Evolutionary conservation across 1,140 invertebrate genomes (phyloP).

Genomic region (Contarinia nasturtii): DNA sequence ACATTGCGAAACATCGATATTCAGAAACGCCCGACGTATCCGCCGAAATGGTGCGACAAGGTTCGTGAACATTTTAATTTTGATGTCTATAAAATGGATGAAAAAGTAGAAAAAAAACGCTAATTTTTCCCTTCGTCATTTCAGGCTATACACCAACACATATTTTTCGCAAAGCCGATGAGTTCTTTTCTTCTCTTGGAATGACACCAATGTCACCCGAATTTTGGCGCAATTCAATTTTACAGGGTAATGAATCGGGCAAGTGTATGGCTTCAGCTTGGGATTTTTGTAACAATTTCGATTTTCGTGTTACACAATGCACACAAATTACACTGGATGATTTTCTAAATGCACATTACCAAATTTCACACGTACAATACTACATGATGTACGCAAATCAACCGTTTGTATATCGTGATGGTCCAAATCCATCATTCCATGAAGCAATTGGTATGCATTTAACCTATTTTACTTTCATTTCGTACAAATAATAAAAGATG

Average conservation of each 20-base stretch:
- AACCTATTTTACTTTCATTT: no score
- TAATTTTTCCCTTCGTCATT: no score
- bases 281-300: slow-evolving; percentile 69
- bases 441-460: slow-evolving; percentile 39
- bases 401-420: slow-evolving; percentile 50
- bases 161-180: slow-evolving; percentile 64
- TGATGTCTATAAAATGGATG: no score
- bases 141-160: slow-evolving; percentile 46
- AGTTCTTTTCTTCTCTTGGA: slow-evolving; percentile 63
- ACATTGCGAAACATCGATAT: slow-evolving; percentile 58
- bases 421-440: slow-evolving; percentile 74
- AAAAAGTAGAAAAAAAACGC: no score
- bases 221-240: slow-evolving; percentile 62
- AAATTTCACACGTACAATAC: slow-evolving; percentile 71
- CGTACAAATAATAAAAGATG: no score
- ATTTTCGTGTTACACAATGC: slow-evolving; percentile 84
- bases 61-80: no score
- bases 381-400: slow-evolving; percentile 63
- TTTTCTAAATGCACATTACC: slow-evolving; percentile 64
- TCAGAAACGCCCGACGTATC: slow-evolving; percentile 54
- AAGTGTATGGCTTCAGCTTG: slow-evolving; percentile 74
- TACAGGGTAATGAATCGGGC: slow-evolving; percentile 40
- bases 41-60: slow-evolving; percentile 49
- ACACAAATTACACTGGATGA: slow-evolving; percentile 64
- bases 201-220: slow-evolving; percentile 55